Base-by-base conservation (phyloP, 2,113 vertebrate genomes). In the Noturus placidus region DNA sequence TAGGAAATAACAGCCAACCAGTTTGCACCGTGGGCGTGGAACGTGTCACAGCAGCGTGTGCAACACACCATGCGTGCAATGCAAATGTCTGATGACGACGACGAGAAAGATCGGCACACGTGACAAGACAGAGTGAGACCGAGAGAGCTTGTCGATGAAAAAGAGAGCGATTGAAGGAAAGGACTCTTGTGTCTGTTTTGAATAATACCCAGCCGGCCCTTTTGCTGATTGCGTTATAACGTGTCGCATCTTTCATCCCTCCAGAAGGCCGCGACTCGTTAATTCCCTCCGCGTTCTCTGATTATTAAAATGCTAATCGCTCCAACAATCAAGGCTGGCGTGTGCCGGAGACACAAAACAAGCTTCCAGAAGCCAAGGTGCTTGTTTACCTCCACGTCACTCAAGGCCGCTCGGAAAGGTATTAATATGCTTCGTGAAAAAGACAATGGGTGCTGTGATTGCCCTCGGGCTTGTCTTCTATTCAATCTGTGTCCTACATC, bases 401-500 rank as follows among this genome's bases (percentile, higher is more conserved):
- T 87, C 86, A 83, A 54, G 70, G 85, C 70, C 4, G 88, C 52
- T 87, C 42, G 33, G 78, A 81, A 85, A 72, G 74, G 70, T 83
- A 89, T 92, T 91, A 74, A 83, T 76, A 88, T 83, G 52, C 82
- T 90, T 89, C 87, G n/a, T 87, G 30, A 83, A 59, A 88, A 63
- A 88, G 86, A 91, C 90, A 84, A 14, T 35, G 85, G 74, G 61
- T 70, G 57, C 83, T 52, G 59, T 90, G 89, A 91, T 88, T 89
- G 69, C 78, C 42, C 33, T 83, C n/a, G 14, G 38, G 86, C 65
- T 91, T 89, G 82, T 91, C 90, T 42, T 57, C 72, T 87, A 69
- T 87, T 90, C 88, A 91, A 91, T 92, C 74, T 87, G 67, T 85
- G 85, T 86, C 11, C 17, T 89, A 90, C 91, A 88, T 74, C 50